Evolutionary conservation across 2,888 invertebrate species (phyloP).

Genomic region (Mycalesis mineus): DNA sequence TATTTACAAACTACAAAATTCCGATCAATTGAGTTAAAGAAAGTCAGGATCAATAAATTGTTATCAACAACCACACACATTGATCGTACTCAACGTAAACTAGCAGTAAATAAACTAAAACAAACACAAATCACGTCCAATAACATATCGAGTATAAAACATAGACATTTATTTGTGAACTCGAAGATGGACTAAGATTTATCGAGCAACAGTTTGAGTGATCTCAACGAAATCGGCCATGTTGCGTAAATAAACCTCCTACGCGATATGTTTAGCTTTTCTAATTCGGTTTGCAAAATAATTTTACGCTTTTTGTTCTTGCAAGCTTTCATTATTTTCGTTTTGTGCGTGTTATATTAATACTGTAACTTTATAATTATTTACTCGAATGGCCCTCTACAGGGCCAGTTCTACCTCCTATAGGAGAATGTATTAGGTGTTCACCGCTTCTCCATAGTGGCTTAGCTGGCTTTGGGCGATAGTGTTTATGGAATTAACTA

Average conservation of each 20-base stretch:
- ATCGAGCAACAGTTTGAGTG: conserved; percentile 37
- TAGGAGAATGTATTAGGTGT: too few relatives aligned
- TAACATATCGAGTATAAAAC: conserved; percentile 32
- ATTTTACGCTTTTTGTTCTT: background rate
- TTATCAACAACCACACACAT: conserved; percentile 10
- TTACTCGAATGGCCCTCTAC: too few relatives aligned
- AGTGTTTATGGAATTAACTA: too few relatives aligned
- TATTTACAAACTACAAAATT: too few relatives aligned
- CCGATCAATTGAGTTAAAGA: background rate
- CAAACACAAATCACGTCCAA: conserved; percentile 32
- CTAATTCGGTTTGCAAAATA: conserved; percentile 27
- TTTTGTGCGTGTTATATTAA: too few relatives aligned
- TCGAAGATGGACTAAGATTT: conserved; percentile 45
- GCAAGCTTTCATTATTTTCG: background rate
- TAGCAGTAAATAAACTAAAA: conserved; percentile 23
- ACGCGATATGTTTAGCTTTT: conserved; percentile 37
- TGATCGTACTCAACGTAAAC: conserved; percentile 10
- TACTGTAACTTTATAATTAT: too few relatives aligned
- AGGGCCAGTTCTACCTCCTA: too few relatives aligned
- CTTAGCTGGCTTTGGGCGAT: too few relatives aligned
- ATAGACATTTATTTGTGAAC: conserved; percentile 43
- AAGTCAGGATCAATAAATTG: conserved; percentile 9
- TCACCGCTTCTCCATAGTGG: too few relatives aligned
- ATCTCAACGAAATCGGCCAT: conserved; percentile 38
- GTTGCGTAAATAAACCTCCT: conserved; percentile 45